Base-by-base conservation (phyloP, 2,113 vertebrate species). In the Hiodon alosoides region DNA sequence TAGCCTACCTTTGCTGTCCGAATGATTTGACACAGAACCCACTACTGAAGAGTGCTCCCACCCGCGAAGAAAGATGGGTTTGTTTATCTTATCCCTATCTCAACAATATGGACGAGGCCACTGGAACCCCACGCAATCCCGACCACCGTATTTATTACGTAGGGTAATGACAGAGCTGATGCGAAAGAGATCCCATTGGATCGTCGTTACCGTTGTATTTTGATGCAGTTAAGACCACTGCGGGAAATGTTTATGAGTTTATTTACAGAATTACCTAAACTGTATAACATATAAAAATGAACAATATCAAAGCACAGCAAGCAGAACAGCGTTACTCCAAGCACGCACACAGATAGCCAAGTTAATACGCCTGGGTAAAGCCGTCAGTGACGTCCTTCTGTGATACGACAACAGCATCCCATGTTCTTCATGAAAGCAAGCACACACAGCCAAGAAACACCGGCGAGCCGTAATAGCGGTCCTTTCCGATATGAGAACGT, bases 191-290 rank as follows among this genome's bases (percentile, higher is more conserved):
- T 64, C 14, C 71, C 59, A 11, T 10, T 51, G 16, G 14, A 62
- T 50, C 47, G 2, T 62, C 58, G 31, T 52, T n/a, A 50, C 8
- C 14, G 58, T 31, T 66, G 47, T 65, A 16, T 66, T 66, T 46
- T 48, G 64, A 10, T 66, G 64, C 71, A 16, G 71, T 6, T 72
- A 50, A 72, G 4, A 16, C 58, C 48, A 16, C 71, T 72, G 59
- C 58, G 48, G n/a, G 68, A 47, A 52, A 16, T 72, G n/a, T 62
- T 7, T 66, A 10, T 47, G 0, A 31, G 31, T 4, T 51, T 67
- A 67, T 14, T 5, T 14, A 67, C 66, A 51, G 51, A 67, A 67
- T 46, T 50, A 67, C 51, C 11, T 69, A 7, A 7, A 55, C 48
- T 7, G 8, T 51, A 16, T 14, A 14, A 46, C 47, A 14, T 7